Conservation (phyloP, 2,888 invertebrate species). For the Chelonus formosanus region DNA sequence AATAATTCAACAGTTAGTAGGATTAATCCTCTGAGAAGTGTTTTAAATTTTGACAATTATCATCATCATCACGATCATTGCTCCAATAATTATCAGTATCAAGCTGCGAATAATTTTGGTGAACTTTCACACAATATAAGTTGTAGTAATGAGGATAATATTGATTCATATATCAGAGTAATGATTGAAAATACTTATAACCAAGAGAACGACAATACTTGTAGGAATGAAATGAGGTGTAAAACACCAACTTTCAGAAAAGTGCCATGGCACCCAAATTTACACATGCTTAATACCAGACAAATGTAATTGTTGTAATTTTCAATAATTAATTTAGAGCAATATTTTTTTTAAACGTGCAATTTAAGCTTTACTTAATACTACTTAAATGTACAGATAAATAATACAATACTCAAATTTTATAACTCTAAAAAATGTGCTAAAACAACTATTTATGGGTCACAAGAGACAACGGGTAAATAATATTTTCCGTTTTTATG, state of each 20-base stretch:
- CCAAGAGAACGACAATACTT: conserved; percentile 31
- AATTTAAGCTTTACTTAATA: too few relatives aligned
- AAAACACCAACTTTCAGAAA: conserved; percentile 62
- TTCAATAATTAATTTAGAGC: background rate
- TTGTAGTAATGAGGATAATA: too few relatives aligned
- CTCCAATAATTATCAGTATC: conserved; percentile 41
- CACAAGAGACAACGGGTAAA: too few relatives aligned
- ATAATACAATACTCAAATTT: too few relatives aligned
- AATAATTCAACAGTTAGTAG: conserved; percentile 47
- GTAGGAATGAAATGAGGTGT: conserved; percentile 38
- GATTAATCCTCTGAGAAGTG: conserved; percentile 35
- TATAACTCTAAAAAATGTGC: too few relatives aligned
- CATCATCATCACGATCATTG: conserved; percentile 36
- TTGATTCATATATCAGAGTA: background rate
- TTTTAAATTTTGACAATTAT: conserved; percentile 31
- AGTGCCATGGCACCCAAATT: conserved; percentile 66
- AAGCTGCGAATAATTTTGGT: conserved; percentile 53
- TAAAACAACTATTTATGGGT: too few relatives aligned
- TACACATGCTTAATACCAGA: conserved; percentile 64
- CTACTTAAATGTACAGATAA: too few relatives aligned
- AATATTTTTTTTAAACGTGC: too few relatives aligned
- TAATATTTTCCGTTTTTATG: too few relatives aligned
- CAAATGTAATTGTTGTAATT: conserved; percentile 42
- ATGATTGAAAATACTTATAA: conserved; percentile 38
- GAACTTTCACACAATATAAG: conserved; percentile 38